Evolutionary conservation across 1,140 invertebrate species (phyloP).

Genomic region (Zelostemma sp.): DNA sequence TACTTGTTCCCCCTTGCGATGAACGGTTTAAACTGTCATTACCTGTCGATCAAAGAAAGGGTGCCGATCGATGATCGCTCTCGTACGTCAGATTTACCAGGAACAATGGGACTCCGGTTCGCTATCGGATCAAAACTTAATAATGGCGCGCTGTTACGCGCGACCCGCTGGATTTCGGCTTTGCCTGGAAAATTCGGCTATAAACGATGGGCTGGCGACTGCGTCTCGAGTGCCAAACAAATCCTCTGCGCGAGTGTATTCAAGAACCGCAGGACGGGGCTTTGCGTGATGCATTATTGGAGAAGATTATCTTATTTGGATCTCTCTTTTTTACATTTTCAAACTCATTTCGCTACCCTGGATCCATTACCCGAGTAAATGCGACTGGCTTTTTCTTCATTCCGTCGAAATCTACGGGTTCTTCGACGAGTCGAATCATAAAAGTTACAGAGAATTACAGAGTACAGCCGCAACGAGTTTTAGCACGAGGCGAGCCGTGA

Average conservation of each 20-base stretch:
- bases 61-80: constrained; percentile 60
- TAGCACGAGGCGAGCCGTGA: constrained; percentile 16
- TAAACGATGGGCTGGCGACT: constrained; percentile 29
- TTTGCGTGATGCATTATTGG: constrained; percentile 7
- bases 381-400: background rate
- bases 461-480: no score
- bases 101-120: constrained; percentile 54
- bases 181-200: constrained; percentile 43
- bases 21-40: constrained; percentile 56
- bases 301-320: background rate
- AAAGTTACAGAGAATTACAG: no score
- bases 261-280: constrained; percentile 9
- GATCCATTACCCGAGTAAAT: background rate
- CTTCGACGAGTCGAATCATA: no score
- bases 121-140: constrained; percentile 62
- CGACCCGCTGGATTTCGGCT: constrained; percentile 50
- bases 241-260: constrained; percentile 22
- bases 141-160: constrained; percentile 49
- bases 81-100: constrained; percentile 61
- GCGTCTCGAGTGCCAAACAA: constrained; percentile 45
- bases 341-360: background rate
- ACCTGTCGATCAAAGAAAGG: constrained; percentile 56
- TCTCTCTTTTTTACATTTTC: background rate
- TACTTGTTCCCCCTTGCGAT: constrained; percentile 34
- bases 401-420: no score